These are phyloP conservation scores for Cladopsammia gracilis DNA, from an alignment of 64 coral and sea anemone species.

Conservation along the genomic window DNA sequence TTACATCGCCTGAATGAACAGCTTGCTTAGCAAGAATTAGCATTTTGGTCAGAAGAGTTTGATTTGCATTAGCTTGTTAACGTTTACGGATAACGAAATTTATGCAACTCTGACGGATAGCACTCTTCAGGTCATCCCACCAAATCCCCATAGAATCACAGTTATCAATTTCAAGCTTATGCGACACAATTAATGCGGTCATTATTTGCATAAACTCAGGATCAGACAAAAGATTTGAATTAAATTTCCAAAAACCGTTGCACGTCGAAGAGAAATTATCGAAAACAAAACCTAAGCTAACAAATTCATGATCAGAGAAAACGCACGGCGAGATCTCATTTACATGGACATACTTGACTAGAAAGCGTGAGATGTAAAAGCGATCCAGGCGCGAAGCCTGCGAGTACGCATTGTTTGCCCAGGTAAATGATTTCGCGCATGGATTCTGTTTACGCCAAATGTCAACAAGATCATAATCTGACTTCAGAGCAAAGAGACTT, in stretches of 20 bases:
- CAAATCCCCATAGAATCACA: slow-evolving; percentile 34
- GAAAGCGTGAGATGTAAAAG: not conserved
- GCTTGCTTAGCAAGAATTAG: not conserved
- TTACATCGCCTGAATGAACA: not conserved
- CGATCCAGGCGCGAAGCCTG: slow-evolving; percentile 19
- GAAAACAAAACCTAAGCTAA: not conserved
- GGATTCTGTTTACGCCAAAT: slow-evolving; percentile 23
- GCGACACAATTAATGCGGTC: not conserved
- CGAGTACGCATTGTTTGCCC: not conserved
- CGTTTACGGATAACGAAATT: not conserved
- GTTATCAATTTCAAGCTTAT: not conserved
- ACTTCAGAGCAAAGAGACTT: not conserved
- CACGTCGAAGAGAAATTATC: not conserved
- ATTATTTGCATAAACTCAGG: not conserved
- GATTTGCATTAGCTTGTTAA: not conserved
- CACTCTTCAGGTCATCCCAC: slow-evolving; percentile 51
- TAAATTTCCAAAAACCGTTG: slow-evolving; percentile 48
- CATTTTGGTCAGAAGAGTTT: not conserved
- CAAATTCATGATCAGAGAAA: slow-evolving; percentile 46
- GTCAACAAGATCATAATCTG: not conserved
- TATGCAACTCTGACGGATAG: not conserved
- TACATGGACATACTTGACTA: not conserved
- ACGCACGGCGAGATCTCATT: not conserved
- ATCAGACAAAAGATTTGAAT: not conserved
- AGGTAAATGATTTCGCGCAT: not conserved